phyloP scores from a whole-genome alignment of 2,113 vertebrate genomes.

The Gymnogyps californianus region DNA sequence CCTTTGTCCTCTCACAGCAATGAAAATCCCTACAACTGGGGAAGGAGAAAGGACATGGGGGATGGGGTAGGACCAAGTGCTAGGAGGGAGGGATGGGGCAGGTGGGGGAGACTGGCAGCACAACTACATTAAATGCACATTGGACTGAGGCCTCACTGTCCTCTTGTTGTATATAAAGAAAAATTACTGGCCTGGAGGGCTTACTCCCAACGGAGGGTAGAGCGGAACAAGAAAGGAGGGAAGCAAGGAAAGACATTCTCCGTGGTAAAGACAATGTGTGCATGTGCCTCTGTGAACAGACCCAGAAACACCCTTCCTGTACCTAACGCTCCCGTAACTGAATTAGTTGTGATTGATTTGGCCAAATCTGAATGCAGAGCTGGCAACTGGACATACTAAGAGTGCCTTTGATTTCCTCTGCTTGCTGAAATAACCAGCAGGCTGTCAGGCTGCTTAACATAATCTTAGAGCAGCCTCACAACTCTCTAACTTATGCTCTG shows the following conservation, averaged over 20 bases:
- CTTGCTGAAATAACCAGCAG: neutral
- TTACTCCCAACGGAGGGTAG: neutral
- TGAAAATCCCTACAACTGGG: neutral
- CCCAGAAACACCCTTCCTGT: neutral
- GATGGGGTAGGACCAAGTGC: neutral
- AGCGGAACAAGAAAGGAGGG: neutral
- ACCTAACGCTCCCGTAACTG: neutral
- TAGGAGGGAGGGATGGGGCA: neutral
- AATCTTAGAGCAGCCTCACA: neutral
- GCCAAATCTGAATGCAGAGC: neutral
- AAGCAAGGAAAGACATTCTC: neutral
- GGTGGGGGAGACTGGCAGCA: neutral
- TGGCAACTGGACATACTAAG: neutral
- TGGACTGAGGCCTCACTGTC: neutral
- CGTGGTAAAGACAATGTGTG: neutral
- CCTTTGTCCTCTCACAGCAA: constrained; percentile 13
- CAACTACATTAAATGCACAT: fast-evolving
- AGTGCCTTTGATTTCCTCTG: neutral
- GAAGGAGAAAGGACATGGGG: neutral
- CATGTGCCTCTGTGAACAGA: neutral
- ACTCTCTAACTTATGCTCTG: neutral
- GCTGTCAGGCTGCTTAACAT: neutral
- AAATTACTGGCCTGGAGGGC: neutral
- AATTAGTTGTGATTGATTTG: neutral
- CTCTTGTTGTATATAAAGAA: neutral